Conservation (phyloP, 2,113 vertebrate species). For the Plectropomus leopardus region DNA sequence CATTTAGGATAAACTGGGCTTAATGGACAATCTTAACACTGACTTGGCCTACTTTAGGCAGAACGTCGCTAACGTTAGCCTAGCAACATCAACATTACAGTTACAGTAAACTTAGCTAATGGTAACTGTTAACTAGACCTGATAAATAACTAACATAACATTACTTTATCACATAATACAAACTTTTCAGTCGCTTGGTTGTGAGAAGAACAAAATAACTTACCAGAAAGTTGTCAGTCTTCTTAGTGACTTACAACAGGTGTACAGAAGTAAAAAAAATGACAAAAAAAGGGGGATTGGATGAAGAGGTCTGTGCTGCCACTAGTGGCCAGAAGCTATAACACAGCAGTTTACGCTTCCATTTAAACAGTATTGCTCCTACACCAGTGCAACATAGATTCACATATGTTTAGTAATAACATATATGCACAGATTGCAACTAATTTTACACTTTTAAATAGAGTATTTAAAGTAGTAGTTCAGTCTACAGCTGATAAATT, state of each 20-base stretch:
- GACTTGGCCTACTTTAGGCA: neutral
- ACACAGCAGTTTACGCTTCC: neutral
- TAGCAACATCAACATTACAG: neutral
- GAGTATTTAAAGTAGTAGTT: neutral
- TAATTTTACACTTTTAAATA: neutral
- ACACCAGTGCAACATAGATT: neutral
- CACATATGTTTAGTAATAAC: too few species aligned
- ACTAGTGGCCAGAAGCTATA: neutral
- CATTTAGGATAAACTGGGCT: neutral
- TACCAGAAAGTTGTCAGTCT: neutral
- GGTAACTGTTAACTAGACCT: too few species aligned
- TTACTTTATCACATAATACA: neutral
- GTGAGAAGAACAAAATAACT: neutral
- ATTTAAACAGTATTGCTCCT: too few species aligned
- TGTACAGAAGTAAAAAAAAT: too few species aligned
- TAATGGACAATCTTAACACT: neutral
- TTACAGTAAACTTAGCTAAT: neutral
- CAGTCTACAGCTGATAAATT: neutral
- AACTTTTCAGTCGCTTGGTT: neutral
- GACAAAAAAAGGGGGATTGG: neutral
- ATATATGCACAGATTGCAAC: too few species aligned
- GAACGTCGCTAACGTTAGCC: neutral
- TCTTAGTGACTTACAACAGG: neutral
- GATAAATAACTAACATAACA: neutral
- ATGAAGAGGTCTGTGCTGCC: slow-evolving; percentile 4